Percentiles rank a stretch among this genome's conserved stretches.
Conservation (phyloP, 2,888 invertebrate species). For the Oligia strigilis region DNA sequence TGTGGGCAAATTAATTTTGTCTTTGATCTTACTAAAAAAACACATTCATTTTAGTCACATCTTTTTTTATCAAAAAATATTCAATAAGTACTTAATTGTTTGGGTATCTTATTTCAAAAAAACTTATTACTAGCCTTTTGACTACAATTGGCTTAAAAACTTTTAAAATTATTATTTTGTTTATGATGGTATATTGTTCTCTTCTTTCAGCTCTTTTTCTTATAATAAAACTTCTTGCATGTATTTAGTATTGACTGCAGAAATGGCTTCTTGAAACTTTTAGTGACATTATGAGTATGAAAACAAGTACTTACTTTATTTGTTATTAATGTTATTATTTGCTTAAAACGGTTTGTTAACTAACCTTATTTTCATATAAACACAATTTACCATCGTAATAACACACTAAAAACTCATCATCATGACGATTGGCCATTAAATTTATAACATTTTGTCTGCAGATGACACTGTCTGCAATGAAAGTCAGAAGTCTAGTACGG, state of each 20-base stretch:
- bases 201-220: slow-evolving; percentile 14
- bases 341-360: slow-evolving; percentile 24
- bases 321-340: slow-evolving; percentile 3
- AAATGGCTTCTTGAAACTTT: slow-evolving; percentile 28
- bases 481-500: slow-evolving; percentile 84
- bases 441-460: slow-evolving; percentile 82
- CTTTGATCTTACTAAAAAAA: not conserved
- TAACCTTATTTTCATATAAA: slow-evolving; percentile 34
- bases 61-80: not conserved
- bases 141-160: slow-evolving; percentile 64
- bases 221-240: slow-evolving; percentile 40
- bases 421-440: slow-evolving; percentile 67
- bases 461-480: slow-evolving; percentile 88
- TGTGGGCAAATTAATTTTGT: not conserved
- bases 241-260: slow-evolving; percentile 11
- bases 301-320: not conserved
- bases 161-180: slow-evolving; percentile 41
- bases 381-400: slow-evolving; percentile 66
- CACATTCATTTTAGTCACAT: not conserved
- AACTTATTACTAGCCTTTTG: slow-evolving; percentile 72
- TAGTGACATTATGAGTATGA: not conserved
- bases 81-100: not conserved
- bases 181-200: slow-evolving; percentile 65
- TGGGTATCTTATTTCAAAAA: not conserved
- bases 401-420: slow-evolving; percentile 55